These are phyloP conservation scores for Drosophila busckii DNA, from an alignment of 1,140 invertebrate genomes.

Conservation along the genomic window DNA sequence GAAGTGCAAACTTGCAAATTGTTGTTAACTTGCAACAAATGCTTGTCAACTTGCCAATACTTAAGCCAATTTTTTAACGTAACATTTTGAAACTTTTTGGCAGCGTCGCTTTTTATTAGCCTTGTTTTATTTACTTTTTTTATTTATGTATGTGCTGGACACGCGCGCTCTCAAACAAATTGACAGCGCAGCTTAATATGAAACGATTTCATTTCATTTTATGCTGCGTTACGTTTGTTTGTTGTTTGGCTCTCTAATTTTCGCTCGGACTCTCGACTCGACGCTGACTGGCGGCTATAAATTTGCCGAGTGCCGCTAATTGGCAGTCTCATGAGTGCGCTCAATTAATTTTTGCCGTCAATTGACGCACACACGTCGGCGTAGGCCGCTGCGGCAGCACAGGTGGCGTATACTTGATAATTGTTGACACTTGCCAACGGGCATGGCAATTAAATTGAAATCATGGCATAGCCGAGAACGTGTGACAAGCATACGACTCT, in stretches of 20 bases:
- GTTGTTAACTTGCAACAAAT: slow-evolving; percentile 72
- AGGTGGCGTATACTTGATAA: slow-evolving; percentile 75
- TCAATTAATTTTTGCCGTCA: slow-evolving; percentile 66
- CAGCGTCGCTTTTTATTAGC: slow-evolving; percentile 23
- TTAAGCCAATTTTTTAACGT: slow-evolving; percentile 16
- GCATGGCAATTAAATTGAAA: slow-evolving; percentile 36
- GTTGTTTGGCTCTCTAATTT: slow-evolving; percentile 18
- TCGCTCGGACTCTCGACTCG: slow-evolving; percentile 1
- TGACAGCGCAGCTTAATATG: slow-evolving; percentile 15
- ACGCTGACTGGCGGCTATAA: slow-evolving; percentile 32
- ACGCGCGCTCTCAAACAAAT: slow-evolving; percentile 29
- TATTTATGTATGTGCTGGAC: slow-evolving; percentile 37
- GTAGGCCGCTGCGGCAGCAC: slow-evolving; percentile 12
- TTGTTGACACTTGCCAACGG: slow-evolving; percentile 66
- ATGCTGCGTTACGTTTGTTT: no score
- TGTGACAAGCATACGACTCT: not conserved
- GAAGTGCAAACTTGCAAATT: slow-evolving; percentile 46
- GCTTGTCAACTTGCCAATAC: slow-evolving; percentile 53
- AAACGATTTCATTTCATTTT: slow-evolving; percentile 27
- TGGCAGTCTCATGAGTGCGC: slow-evolving; percentile 68
- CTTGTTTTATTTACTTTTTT: slow-evolving; percentile 18
- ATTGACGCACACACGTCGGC: slow-evolving; percentile 52
- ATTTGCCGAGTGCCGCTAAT: slow-evolving; percentile 59
- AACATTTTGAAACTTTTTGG: slow-evolving; percentile 37
- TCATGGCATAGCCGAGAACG: slow-evolving; percentile 21